Evolutionary conservation across 1,140 invertebrate genomes (phyloP).

Genomic region (Mya arenaria): DNA sequence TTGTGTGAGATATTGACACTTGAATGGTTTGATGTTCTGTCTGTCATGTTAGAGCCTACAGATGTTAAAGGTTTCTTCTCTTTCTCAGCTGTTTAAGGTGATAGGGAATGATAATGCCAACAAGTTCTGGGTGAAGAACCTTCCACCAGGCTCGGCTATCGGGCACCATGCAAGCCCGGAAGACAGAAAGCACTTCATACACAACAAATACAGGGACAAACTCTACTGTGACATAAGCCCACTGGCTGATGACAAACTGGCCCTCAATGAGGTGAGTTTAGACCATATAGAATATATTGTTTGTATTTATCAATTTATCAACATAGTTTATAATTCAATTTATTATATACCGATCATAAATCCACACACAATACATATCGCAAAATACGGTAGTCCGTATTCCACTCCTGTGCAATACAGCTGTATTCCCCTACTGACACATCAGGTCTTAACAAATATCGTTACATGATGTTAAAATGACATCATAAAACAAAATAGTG

Average conservation of each 20-base stretch:
- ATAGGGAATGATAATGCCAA: slow-evolving; percentile 55
- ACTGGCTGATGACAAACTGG: background rate
- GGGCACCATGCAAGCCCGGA: background rate
- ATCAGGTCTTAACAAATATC: too few relatives aligned
- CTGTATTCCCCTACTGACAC: too few relatives aligned
- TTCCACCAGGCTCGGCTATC: slow-evolving; percentile 8
- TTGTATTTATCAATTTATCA: background rate
- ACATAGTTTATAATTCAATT: too few relatives aligned
- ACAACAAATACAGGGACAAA: slow-evolving; percentile 50
- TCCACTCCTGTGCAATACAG: too few relatives aligned
- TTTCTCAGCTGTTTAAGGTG: slow-evolving; percentile 43
- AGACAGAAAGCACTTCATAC: slow-evolving; percentile 26
- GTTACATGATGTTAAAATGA: too few relatives aligned
- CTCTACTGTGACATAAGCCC: slow-evolving; percentile 39
- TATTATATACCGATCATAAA: too few relatives aligned
- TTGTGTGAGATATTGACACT: background rate
- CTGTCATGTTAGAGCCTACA: background rate
- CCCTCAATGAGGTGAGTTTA: slow-evolving; percentile 39
- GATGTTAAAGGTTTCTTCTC: too few relatives aligned
- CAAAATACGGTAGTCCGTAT: too few relatives aligned
- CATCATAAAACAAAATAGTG: too few relatives aligned
- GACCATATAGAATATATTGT: background rate
- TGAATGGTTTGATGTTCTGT: background rate
- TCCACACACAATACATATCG: too few relatives aligned
- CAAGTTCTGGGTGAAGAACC: slow-evolving; percentile 43